Base-by-base conservation (phyloP, 2,797 vertebrate species). In the Moxostoma hubbsi region DNA sequence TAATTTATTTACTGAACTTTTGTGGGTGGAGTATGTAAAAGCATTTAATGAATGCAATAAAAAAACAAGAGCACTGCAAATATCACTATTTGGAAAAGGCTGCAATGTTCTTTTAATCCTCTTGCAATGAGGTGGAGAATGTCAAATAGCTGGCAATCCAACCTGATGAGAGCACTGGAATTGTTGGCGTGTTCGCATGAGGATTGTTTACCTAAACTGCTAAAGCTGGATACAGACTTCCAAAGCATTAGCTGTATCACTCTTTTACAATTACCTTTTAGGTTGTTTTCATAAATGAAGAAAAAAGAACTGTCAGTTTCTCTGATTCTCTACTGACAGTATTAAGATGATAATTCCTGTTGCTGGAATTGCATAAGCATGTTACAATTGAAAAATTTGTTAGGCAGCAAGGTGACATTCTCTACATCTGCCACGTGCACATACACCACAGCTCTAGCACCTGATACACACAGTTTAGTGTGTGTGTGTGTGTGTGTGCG, bases 61-160 rank as follows among this genome's bases (percentile, higher is more conserved):
- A 78, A 24, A 18, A 61, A 45, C 57, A 65, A 55, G 53, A 50
- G 50, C 66, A 66, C 72, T 81, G 81, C 81, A 84, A 84, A 82
- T 81, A 82, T 12, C 64, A 64, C 71, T 65, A 76, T 72, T 81
- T 64, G 24, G 66, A 74, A 79, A 75, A 69, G 24, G 49, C 77
- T 47, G 65, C n/a, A 72, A 68, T 79, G 73, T 69, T 75, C 63
- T 80, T 77, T 77, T 80, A 80, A 80, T 83, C 57, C 78, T 51
- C 55, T 62, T 45, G 50, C 73, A 68, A 63, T 73, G 61, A 79
- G 45, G 75, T 79, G 72, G 79, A 89, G 91, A 91, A 91, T 92
- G 90, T 86, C 85, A 90, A 90, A 90, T 76, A 89, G 86, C 89
- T 90, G 88, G 90, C 90, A 91, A 84, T 86, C 82, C 72, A 70